Base-by-base conservation (phyloP, 2,113 vertebrate species). In the Ceyx margarethae region DNA sequence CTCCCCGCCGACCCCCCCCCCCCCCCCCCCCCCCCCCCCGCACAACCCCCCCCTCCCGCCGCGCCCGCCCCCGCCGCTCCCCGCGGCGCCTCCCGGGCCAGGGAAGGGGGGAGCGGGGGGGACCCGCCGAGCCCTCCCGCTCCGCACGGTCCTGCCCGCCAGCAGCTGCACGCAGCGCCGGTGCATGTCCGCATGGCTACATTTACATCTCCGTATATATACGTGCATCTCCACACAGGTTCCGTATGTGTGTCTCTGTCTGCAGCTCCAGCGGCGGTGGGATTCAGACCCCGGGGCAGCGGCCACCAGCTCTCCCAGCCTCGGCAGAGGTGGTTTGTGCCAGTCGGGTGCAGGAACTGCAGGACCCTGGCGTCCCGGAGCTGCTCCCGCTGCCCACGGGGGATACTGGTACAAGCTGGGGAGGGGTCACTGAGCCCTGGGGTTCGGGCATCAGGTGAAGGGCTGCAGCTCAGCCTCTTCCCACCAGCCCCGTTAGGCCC, bases 401-500 rank as follows among this genome's bases (percentile, higher is more conserved):
- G 18, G 22, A 50, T 28, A 72, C 16, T 2, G 2, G 4, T 23
- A 48, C 46, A 58, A 84, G 18, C 9, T 45, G 25, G 19, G 35
- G 10, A 10, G 69, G n/a, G 31, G 50, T 3, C 35, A 17, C n/a
- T 5, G 20, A 5, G 23, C 17, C 10, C 3, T 28, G 53, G 26
- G 7, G 13, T 73, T 66, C 28, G 81, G 35, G 40, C 16, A 57
- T 15, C 7, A 1, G 37, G 26, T 1, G 13, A 62, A 26, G 54
- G 62, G 53, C 6, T 0, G 0, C 11, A 37, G 28, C 12, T 71
- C 8, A 8, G 26, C 28, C 25, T 61, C 43, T 19, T 43, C 33
- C 10, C 57, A 11, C 8, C 40, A 71, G 21, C 35, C 19, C 33
- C 12, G 0, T 57, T 13, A 61, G 75, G 88, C 53, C 62, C 16